Evolutionary conservation across 2,888 invertebrate species (phyloP), one percentile per base, ranked within the genome.

Genomic region (Agrenia bidenticulata): DNA sequence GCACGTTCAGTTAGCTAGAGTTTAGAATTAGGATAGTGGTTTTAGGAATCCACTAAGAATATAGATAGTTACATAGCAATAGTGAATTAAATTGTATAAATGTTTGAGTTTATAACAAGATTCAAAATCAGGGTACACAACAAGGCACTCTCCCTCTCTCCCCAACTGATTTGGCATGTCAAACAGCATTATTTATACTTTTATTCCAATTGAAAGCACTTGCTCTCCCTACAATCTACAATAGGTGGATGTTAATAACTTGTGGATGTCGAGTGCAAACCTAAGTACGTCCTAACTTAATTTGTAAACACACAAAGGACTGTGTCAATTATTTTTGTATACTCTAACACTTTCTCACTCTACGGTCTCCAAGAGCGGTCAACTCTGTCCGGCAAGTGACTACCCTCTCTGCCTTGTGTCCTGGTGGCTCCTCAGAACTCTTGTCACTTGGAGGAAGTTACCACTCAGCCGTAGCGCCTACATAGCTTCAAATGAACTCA

Each of bases 1-100:
- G 60, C 56, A 45, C 66, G 66, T 27, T 70, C 64, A 55, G 62
- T n/a, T 55, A 70, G 53, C 69, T 70, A 56, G 11, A 50, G 19
- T 50, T 26, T 13, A 51, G 51, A 42, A 41, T 26, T 27, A 15
- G 15, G 4, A 45, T 45, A 45, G 19, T 19, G 45, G 32, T 32
- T 32, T 7, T 11, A 11, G 4, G 11, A 32, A 32, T 32, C 5
- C 32, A n/a, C n/a, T n/a, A n/a, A n/a, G n/a, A n/a, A n/a, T n/a
- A n/a, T n/a, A n/a, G n/a, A 39, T 39, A 39, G 15, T 11, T 49
- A 7, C 9, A 7, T 11, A 9, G 4, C 24, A 2, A 15, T 2
- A 51, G 51, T 15, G 24, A 51, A 51, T 19, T 2, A 23, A 23
- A 51, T 51, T 19, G 15, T 13, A 51, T 19, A 19, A 15, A 24